Conservation (phyloP, 2,113 vertebrate species). For the Mobula hypostoma region DNA sequence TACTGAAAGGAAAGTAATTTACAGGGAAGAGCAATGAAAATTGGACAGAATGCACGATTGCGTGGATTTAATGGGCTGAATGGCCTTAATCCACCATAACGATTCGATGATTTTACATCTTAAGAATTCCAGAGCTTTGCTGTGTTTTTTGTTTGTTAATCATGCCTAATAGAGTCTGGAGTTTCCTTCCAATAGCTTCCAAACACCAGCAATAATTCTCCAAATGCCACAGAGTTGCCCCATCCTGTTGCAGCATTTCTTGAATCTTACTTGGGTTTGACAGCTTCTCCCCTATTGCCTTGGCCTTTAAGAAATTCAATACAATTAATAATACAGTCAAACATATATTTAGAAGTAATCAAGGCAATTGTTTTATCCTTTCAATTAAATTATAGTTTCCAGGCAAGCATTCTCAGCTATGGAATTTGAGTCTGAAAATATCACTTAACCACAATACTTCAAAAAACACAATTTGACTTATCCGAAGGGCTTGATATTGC, state of each 20-base stretch:
- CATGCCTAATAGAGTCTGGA: neutral
- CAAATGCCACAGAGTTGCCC: neutral
- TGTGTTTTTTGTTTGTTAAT: neutral
- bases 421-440: neutral
- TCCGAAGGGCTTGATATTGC: neutral
- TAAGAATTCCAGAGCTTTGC: neutral
- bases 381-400: neutral
- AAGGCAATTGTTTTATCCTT: neutral
- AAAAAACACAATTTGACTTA: neutral
- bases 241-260: neutral
- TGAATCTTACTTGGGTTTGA: neutral
- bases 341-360: neutral
- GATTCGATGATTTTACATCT: too few species aligned
- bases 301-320: neutral
- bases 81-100: too few species aligned
- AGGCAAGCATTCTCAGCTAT: neutral
- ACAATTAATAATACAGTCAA: neutral
- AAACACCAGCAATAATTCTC: neutral
- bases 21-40: too few species aligned
- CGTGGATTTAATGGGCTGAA: too few species aligned
- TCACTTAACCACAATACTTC: neutral
- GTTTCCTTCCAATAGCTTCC: neutral
- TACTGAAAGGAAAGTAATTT: too few species aligned
- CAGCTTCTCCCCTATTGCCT: neutral
- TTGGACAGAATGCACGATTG: too few species aligned